Evolutionary conservation across 2,113 vertebrate species (phyloP).

Genomic region (Cavia porcellus): DNA sequence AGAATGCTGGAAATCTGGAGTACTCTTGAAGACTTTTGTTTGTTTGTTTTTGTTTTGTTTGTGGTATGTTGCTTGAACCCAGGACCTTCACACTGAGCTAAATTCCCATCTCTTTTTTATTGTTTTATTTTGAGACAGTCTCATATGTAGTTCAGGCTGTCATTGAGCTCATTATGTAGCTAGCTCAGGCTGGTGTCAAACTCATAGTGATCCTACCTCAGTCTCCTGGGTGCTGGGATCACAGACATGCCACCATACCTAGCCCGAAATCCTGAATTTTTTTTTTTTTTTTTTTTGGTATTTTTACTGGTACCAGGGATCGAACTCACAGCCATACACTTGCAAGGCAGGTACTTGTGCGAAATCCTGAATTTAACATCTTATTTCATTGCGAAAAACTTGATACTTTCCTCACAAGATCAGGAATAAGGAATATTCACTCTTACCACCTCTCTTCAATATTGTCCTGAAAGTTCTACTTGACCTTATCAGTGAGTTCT

Average conservation of each 20-base stretch:
- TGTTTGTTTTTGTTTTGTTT: neutral
- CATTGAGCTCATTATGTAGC: no score
- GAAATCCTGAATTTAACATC: neutral
- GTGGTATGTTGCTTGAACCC: neutral
- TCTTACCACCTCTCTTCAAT: neutral
- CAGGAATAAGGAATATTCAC: neutral
- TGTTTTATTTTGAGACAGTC: neutral
- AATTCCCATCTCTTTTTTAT: neutral
- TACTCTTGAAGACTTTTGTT: neutral
- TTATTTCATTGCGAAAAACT: neutral
- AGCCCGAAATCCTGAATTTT: no score
- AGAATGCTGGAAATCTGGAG: neutral
- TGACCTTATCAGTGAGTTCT: neutral
- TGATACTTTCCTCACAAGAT: neutral
- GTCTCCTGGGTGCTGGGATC: neutral
- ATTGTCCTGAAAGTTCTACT: neutral
- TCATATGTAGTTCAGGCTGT: neutral
- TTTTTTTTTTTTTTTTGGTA: no score
- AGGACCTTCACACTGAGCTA: neutral
- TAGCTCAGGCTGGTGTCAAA: neutral
- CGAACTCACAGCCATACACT: no score
- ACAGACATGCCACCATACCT: neutral
- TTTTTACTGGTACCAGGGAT: no score
- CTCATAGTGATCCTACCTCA: neutral
- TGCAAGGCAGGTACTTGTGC: no score